phyloP scores from a whole-genome alignment of 1,140 invertebrate genomes.

The Metaphire vulgaris region DNA sequence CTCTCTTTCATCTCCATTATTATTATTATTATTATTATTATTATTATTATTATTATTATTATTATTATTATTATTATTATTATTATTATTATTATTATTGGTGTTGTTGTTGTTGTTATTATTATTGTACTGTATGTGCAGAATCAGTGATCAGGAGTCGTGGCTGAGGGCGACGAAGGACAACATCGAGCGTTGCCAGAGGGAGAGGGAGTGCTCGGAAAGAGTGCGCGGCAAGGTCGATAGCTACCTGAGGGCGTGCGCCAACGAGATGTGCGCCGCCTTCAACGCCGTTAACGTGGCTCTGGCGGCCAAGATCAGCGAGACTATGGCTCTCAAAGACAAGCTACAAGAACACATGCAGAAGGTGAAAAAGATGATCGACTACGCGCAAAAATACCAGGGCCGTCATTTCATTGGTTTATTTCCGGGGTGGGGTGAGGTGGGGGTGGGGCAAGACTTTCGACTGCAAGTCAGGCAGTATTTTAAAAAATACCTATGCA shows the following conservation, averaged over 20 bases:
- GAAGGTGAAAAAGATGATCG: conserved; percentile 64
- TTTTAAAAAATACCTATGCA: too few species aligned
- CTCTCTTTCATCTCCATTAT: too few species aligned
- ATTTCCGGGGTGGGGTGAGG: too few species aligned
- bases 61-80: conserved; percentile 4
- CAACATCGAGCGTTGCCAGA: conserved; percentile 73
- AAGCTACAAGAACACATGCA: conserved; percentile 77
- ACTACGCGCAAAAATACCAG: too few species aligned
- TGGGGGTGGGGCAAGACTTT: too few species aligned
- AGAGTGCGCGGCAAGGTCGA: conserved; percentile 73
- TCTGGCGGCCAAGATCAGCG: conserved; percentile 47
- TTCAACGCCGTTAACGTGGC: conserved; percentile 65
- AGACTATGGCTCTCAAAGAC: conserved; percentile 56
- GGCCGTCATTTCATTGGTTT: too few species aligned
- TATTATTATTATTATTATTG: conserved; percentile 1
- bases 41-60: conserved; percentile 4
- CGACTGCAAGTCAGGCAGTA: too few species aligned
- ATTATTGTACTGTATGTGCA: conserved; percentile 38
- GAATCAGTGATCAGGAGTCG: conserved; percentile 70
- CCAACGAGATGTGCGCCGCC: conserved; percentile 80
- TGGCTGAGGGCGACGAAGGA: conserved; percentile 80
- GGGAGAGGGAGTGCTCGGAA: conserved; percentile 70
- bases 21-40: background rate
- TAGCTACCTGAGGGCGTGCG: conserved; percentile 69
- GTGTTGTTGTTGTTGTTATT: background rate